Base-by-base conservation (phyloP, 2,888 invertebrate genomes). In the Cantharis rustica region DNA sequence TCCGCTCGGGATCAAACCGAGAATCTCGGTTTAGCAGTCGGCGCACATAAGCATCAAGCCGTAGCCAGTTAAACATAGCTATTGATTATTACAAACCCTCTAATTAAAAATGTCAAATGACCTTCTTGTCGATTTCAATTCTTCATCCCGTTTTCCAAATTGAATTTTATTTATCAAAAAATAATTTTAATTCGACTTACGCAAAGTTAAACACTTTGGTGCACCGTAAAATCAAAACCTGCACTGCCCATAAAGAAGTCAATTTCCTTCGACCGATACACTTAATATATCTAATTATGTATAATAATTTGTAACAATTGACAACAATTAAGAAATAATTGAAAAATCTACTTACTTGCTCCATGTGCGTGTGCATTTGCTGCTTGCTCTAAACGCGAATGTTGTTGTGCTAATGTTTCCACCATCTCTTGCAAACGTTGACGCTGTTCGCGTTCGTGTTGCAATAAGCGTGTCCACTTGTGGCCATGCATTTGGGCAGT, bases 381-480 rank as follows among this genome's bases (percentile, higher is more conserved):
- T 2, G 97, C 97, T 88, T 97, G 95, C 89, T 99, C 99, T 81
- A 99, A 90, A 84, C 95, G 95, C 75, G 98, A 97, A 88, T 98
- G 99, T 87, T 99, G 99, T 81, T 97, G 93, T 13, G 99, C 99
- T 79, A 99, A 91, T 85, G 98, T 98, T 87, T 99, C 99, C 15
- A 99, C 97, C 90, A 99, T 96, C 85, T 98, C 98, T 86, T 98
- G 97, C 79, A 98, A 90, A 68, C 97, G 92, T 87, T 95, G 92
- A 84, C 98, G 93, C 89, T 98, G 98, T 82, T 98, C 98, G 17
- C 98, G 94, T 87, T 99, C 98, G 88, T 97, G 96, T 83, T 98
- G 96, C 79, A 99, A 89, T 87, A 97, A 93, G 82, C 96, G 95
- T 81, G 95, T 95, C 96, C 98, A 96, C 82, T 98, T 96, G 76